Evolutionary conservation across 2,797 vertebrate species (phyloP).

Genomic region (Acomys russatus): DNA sequence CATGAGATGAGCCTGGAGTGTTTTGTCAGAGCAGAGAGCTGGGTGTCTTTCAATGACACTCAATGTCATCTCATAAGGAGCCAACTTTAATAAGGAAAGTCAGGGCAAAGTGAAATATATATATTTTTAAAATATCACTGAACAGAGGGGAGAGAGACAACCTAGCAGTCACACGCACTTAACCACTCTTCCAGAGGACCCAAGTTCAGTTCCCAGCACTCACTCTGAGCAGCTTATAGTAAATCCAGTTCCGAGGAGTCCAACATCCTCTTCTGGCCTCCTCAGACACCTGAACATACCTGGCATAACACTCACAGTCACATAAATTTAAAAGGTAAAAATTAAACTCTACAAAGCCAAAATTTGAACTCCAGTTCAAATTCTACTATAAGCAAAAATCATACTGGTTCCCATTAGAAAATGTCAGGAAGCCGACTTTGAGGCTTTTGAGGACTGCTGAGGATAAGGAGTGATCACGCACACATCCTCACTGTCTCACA

Average conservation of each 20-base stretch:
- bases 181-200: not conserved
- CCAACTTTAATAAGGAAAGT: constrained; percentile 24
- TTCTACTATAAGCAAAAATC: constrained; percentile 9
- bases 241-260: not conserved
- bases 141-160: not conserved
- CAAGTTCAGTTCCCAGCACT: not conserved
- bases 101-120: not conserved
- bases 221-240: not conserved
- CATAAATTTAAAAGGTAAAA: not conserved
- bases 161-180: not conserved
- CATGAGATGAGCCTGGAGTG: not conserved
- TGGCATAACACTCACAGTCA: not conserved
- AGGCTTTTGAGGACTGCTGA: constrained; percentile 38
- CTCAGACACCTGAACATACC: not conserved
- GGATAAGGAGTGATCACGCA: not conserved
- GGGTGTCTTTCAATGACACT: not conserved
- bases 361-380: too few species aligned
- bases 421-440: not conserved
- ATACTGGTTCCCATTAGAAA: not conserved
- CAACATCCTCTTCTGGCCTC: not conserved
- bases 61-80: not conserved
- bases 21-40: not conserved
- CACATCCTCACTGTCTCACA: not conserved
- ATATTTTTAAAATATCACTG: not conserved
- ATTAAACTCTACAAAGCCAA: not conserved